Evolutionary conservation across 53 echinoderm and acorn worm species (phyloP).

Genomic region (Paracentrotus lividus): DNA sequence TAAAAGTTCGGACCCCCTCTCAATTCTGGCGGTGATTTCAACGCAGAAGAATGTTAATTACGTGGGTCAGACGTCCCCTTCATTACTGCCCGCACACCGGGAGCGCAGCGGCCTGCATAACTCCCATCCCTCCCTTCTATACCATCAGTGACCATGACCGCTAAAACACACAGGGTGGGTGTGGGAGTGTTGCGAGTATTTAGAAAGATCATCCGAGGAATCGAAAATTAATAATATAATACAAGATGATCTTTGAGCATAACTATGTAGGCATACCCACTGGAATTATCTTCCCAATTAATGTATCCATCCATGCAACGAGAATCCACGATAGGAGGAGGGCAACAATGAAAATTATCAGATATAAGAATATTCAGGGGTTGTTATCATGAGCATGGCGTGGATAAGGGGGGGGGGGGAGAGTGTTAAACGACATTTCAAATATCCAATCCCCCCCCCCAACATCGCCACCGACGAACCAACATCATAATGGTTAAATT

Average conservation of each 20-base stretch:
- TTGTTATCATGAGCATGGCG: too few species aligned
- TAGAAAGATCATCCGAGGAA: too few species aligned
- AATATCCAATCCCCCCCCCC: too few species aligned
- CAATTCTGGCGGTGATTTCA: slow-evolving; percentile 26
- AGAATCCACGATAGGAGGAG: background rate
- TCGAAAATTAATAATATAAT: background rate
- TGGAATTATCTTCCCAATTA: background rate
- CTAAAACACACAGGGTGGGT: slow-evolving; percentile 14
- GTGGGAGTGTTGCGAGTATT: background rate
- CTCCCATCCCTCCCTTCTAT: background rate
- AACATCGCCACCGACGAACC: too few species aligned
- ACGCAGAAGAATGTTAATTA: slow-evolving; percentile 55
- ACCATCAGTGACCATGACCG: slow-evolving; percentile 34
- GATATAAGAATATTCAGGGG: too few species aligned
- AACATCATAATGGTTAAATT: too few species aligned
- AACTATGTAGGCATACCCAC: background rate
- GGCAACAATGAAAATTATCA: too few species aligned
- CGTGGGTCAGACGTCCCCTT: slow-evolving; percentile 42
- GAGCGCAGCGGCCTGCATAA: slow-evolving; percentile 48
- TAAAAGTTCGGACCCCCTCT: slow-evolving; percentile 16
- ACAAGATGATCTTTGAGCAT: background rate
- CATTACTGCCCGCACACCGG: slow-evolving; percentile 46
- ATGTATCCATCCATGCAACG: background rate
- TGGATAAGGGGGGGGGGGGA: too few species aligned
- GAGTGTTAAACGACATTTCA: too few species aligned